phyloP scores from a whole-genome alignment of 2,113 vertebrate genomes.

The Erinaceus europaeus region DNA sequence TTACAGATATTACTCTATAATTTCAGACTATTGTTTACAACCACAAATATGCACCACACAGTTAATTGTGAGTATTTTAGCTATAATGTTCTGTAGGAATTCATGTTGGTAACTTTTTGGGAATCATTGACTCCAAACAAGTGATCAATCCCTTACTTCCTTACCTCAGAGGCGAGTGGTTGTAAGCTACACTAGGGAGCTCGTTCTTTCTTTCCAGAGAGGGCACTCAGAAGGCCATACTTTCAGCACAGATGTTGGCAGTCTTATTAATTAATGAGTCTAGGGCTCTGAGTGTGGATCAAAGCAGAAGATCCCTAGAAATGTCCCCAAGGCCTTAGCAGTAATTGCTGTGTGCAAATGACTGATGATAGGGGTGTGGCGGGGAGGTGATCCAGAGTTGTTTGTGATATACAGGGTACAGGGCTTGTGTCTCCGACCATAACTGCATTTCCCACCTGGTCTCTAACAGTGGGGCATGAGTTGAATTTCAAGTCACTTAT shows the following conservation, averaged over 20 bases:
- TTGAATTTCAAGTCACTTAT: neutral
- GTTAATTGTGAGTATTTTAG: neutral
- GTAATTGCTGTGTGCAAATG: neutral
- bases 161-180: neutral
- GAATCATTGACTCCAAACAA: neutral
- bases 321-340: neutral
- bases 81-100: neutral
- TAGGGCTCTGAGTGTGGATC: neutral
- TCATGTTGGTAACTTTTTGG: neutral
- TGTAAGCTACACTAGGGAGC: neutral
- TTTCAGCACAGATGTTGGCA: neutral
- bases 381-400: neutral
- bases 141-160: neutral
- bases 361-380: neutral
- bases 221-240: neutral
- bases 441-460: neutral
- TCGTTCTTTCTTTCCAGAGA: neutral
- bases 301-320: neutral
- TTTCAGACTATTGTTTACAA: too few species aligned
- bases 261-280: neutral
- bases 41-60: neutral
- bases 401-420: neutral
- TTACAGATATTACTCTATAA: constrained; percentile 8
- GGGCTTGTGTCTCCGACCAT: neutral
- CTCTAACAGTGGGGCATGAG: neutral